These are phyloP conservation scores for Plectropomus leopardus DNA, from an alignment of 2,113 vertebrate genomes.

Conservation along the genomic window DNA sequence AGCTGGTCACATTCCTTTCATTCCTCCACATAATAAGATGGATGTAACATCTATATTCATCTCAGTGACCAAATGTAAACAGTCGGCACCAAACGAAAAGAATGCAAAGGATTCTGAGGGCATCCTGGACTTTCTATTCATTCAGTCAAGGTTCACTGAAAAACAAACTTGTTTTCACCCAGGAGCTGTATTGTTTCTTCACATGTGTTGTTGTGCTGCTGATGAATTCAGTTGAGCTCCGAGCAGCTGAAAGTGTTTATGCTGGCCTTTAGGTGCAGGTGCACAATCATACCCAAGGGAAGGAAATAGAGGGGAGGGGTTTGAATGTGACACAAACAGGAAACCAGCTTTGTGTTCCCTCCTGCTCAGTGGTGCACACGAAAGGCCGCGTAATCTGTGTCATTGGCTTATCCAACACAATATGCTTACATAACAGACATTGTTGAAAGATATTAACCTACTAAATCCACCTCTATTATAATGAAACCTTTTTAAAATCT, in stretches of 20 bases:
- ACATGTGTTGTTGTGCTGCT: conserved; percentile 57
- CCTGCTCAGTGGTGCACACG: conserved; percentile 24
- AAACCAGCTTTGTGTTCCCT: conserved; percentile 69
- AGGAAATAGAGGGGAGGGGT: conserved; percentile 76
- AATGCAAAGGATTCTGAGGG: conserved; percentile 46
- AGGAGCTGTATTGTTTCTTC: conserved; percentile 63
- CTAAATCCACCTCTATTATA: conserved; percentile 12
- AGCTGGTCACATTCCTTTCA: conserved; percentile 65
- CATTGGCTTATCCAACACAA: conserved; percentile 41
- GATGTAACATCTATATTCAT: conserved; percentile 42
- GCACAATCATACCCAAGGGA: conserved; percentile 70
- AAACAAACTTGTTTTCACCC: conserved; percentile 73
- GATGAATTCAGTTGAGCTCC: conserved; percentile 38
- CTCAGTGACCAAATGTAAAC: conserved; percentile 51
- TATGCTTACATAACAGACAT: conserved; percentile 58
- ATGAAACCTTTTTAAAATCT: conserved; percentile 3
- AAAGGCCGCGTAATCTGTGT: conserved; percentile 45
- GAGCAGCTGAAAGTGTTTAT: conserved; percentile 61
- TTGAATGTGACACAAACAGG: conserved; percentile 81
- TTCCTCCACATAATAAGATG: conserved; percentile 58
- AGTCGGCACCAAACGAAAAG: conserved; percentile 12
- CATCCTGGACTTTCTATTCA: conserved; percentile 70
- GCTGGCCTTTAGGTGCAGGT: conserved; percentile 72
- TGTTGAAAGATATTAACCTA: conserved; percentile 46
- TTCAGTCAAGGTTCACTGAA: conserved; percentile 36